Evolutionary conservation across 2,113 vertebrate species (phyloP).

Genomic region (Excalfactoria chinensis): DNA sequence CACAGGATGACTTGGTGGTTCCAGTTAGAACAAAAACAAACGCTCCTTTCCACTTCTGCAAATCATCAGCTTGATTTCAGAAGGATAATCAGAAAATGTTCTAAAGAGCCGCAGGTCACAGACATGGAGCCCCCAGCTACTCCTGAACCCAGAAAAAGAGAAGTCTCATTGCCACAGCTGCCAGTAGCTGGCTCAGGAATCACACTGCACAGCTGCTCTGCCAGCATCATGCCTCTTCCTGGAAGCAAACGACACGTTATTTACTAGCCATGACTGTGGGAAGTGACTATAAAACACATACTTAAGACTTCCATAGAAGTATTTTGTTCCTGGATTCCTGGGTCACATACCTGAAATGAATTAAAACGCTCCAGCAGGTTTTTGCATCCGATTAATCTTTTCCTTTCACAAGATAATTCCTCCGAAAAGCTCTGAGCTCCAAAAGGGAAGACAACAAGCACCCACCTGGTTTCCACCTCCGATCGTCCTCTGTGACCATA

Average conservation of each 20-base stretch:
- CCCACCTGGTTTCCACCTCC: constrained; percentile 95
- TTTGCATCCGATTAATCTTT: not conserved
- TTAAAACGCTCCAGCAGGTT: not conserved
- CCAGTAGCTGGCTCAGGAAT: not conserved
- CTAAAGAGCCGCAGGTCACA: not conserved
- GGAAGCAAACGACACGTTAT: not conserved
- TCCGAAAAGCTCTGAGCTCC: not conserved
- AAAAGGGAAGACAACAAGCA: not conserved
- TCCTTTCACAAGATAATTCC: not conserved
- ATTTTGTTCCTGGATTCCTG: not conserved
- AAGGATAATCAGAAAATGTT: not conserved
- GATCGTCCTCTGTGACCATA: constrained; percentile 96
- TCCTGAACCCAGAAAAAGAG: not conserved
- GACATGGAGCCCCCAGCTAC: not conserved
- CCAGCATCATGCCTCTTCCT: not conserved
- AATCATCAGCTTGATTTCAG: not conserved
- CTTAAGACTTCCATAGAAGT: not conserved
- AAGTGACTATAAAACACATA: not conserved
- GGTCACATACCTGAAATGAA: not conserved
- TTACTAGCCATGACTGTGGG: not conserved
- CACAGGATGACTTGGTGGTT: not conserved
- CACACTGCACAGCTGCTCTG: not conserved
- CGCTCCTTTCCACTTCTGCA: not conserved
- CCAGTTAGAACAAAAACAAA: not conserved
- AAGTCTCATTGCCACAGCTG: not conserved